Base-by-base conservation (phyloP, 92 coral and sea anemone species). In the Virgularia gustaviana region DNA sequence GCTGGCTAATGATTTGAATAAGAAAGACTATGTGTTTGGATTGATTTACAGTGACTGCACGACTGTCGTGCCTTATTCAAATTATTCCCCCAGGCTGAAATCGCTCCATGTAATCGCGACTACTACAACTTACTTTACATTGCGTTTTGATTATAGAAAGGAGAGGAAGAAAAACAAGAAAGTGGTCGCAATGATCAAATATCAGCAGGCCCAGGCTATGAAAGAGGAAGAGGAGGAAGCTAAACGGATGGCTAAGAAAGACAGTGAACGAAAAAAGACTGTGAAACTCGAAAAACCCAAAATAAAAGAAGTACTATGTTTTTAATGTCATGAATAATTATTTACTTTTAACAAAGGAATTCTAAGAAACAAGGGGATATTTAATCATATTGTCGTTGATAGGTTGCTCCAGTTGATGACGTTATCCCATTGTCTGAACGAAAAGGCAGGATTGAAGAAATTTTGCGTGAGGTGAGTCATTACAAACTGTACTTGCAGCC, bases 211-310 rank as follows among this genome's bases (percentile, higher is more conserved):
- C 25, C 38, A 76, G 45, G 49, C 42, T 13, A 76, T 49, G 43
- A 60, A 55, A 53, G 35, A 64, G 41, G 33, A 39, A 29, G 73
- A 78, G 16, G 37, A 60, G 43, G 73, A 67, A 36, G 65, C 49
- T 9, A 62, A 73, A 72, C 0, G 6, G 28, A 47, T 51, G 54
- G 44, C 44, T 36, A 39, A 49, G 35, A 51, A 7, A 31, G 60
- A 36, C 5, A 54, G 20, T 39, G 71, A 32, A 84, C 61, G 36
- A 12, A 72, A 68, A 62, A 78, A 70, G 56, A 16, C 63, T 2
- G 83, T 37, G 20, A 82, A 82, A 61, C 33, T 15, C 70, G 70
- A 41, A 43, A 82, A 77, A 62, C 30, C 59, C 4, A 44, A 70
- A 27, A 82, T 74, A 77, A 79, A 54, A 44, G 12, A 61, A 5